Evolutionary conservation across 2,113 vertebrate genomes (phyloP).

Genomic region (Neotragus pygmaeus): DNA sequence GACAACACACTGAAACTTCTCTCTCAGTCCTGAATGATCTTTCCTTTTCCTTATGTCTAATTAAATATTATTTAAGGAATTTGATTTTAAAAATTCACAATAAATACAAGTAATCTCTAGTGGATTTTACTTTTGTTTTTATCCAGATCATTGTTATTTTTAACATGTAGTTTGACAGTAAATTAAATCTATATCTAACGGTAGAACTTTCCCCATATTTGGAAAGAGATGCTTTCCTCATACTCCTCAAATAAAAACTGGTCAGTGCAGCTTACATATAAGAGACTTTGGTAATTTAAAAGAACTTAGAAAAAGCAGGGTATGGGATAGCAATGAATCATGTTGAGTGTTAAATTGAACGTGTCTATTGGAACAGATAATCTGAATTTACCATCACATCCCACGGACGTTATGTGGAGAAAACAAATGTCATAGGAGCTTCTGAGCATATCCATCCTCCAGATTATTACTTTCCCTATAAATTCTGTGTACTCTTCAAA

Average conservation of each 20-base stretch:
- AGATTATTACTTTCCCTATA: not conserved
- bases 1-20: not conserved
- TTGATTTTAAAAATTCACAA: not conserved
- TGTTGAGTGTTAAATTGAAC: not conserved
- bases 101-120: not conserved
- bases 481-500: not conserved
- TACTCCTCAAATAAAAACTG: not conserved
- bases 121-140: not conserved
- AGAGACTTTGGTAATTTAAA: not conserved
- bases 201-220: not conserved
- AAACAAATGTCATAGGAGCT: conserved; percentile 12
- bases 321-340: not conserved
- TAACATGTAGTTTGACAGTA: not conserved
- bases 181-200: not conserved
- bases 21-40: not conserved
- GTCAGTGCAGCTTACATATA: not conserved
- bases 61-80: not conserved
- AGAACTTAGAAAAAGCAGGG: not conserved
- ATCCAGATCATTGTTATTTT: not conserved
- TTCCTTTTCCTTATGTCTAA: not conserved
- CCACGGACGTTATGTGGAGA: not conserved
- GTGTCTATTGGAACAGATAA: conserved; percentile 24
- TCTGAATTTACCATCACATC: not conserved
- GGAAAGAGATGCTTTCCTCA: not conserved
- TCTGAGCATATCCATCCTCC: not conserved